phyloP scores from a whole-genome alignment of 2,888 invertebrate genomes.

The Antheraea assamensis region DNA sequence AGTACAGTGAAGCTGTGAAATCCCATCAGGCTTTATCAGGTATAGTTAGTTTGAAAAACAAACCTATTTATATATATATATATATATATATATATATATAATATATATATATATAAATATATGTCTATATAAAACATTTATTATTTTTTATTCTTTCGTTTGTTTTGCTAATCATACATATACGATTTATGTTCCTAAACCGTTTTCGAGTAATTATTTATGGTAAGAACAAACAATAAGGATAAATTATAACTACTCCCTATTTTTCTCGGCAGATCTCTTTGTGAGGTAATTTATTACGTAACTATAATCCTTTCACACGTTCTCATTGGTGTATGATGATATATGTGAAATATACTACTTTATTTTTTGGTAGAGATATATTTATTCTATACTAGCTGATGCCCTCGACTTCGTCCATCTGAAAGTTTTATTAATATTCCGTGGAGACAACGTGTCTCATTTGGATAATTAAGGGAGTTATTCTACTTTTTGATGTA shows the following conservation, averaged over 20 bases:
- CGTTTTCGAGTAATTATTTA: not conserved
- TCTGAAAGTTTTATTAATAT: too few relatives aligned
- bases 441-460: too few relatives aligned
- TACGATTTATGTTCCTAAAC: not conserved
- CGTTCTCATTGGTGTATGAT: not conserved
- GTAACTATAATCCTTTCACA: conserved; percentile 4
- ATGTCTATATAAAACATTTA: not conserved
- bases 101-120: not conserved
- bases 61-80: too few relatives aligned
- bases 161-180: not conserved
- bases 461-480: too few relatives aligned
- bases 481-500: too few relatives aligned
- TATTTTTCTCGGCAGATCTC: not conserved
- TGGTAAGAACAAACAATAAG: not conserved
- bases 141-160: not conserved
- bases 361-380: not conserved
- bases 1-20: too few relatives aligned
- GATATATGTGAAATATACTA: not conserved
- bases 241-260: not conserved
- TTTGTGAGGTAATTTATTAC: conserved; percentile 1
- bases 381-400: not conserved
- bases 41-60: too few relatives aligned
- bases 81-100: too few relatives aligned
- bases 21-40: too few relatives aligned
- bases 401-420: too few relatives aligned